Conservation (phyloP, 2,888 invertebrate genomes). For the Aelia acuminata region DNA sequence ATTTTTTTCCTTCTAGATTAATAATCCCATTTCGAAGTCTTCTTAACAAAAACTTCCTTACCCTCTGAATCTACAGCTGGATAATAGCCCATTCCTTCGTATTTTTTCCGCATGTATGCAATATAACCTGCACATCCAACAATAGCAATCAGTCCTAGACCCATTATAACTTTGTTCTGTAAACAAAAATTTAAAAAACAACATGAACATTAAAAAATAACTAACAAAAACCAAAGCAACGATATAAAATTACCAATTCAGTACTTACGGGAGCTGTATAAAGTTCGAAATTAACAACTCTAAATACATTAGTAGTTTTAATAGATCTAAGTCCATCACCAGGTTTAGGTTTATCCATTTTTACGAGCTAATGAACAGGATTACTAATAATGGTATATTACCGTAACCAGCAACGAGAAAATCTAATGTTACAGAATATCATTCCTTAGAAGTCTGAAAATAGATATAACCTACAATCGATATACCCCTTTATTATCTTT, state of each 20-base stretch:
- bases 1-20: not conserved
- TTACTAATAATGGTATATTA: too few species aligned
- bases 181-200: slow-evolving; percentile 64
- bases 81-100: slow-evolving; percentile 85
- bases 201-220: not conserved
- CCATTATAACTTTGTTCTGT: slow-evolving; percentile 91
- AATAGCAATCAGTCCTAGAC: slow-evolving; percentile 82
- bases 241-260: not conserved
- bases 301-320: slow-evolving; percentile 81
- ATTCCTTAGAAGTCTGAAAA: not conserved
- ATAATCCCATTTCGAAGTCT: slow-evolving; percentile 83
- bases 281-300: slow-evolving; percentile 89
- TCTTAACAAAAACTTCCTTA: slow-evolving; percentile 80
- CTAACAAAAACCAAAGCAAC: not conserved
- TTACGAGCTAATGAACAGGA: too few species aligned
- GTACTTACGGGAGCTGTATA: slow-evolving; percentile 88
- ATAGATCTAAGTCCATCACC: slow-evolving; percentile 85
- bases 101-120: slow-evolving; percentile 86
- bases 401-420: not conserved
- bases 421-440: not conserved
- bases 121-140: slow-evolving; percentile 84
- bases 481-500: not conserved
- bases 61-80: slow-evolving; percentile 85
- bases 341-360: slow-evolving; percentile 69
- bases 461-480: not conserved